Evolutionary conservation across 2,888 invertebrate species (phyloP).

Genomic region (Hyposoter didymator): DNA sequence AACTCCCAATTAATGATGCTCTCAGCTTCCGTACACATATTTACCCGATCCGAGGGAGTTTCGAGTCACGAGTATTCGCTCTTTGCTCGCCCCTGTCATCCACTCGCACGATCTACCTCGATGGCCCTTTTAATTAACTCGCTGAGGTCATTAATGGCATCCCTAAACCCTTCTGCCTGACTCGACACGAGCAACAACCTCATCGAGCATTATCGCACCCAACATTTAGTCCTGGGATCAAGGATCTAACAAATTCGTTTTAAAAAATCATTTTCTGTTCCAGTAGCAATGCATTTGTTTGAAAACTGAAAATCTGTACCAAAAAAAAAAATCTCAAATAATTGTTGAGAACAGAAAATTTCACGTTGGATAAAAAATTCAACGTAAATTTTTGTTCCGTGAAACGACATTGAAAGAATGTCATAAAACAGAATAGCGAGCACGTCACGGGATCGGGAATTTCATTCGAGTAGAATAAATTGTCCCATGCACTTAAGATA

Average conservation of each 20-base stretch:
- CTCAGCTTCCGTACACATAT: conserved; percentile 15
- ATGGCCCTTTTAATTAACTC: conserved; percentile 65
- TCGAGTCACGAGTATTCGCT: conserved; percentile 39
- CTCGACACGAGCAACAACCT: conserved; percentile 29
- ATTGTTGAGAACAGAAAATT: background rate
- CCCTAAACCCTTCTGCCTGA: background rate
- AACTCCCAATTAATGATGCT: background rate
- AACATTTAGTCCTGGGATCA: background rate
- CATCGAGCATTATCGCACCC: conserved; percentile 39
- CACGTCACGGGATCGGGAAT: background rate
- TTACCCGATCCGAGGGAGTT: conserved; percentile 8
- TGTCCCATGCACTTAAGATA: background rate
- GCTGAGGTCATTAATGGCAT: conserved; percentile 62
- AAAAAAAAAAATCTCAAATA: background rate
- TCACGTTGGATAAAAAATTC: background rate
- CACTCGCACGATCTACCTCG: conserved; percentile 55
- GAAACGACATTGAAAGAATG: background rate
- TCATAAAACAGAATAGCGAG: background rate
- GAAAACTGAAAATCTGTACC: background rate
- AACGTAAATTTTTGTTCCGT: background rate
- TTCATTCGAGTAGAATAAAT: background rate
- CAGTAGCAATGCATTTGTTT: background rate
- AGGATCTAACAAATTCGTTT: background rate
- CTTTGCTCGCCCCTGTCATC: conserved; percentile 40
- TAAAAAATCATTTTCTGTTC: background rate